These are phyloP conservation scores for Anagyrus pseudococci DNA, from an alignment of 2,888 invertebrate species.

Conservation along the genomic window DNA sequence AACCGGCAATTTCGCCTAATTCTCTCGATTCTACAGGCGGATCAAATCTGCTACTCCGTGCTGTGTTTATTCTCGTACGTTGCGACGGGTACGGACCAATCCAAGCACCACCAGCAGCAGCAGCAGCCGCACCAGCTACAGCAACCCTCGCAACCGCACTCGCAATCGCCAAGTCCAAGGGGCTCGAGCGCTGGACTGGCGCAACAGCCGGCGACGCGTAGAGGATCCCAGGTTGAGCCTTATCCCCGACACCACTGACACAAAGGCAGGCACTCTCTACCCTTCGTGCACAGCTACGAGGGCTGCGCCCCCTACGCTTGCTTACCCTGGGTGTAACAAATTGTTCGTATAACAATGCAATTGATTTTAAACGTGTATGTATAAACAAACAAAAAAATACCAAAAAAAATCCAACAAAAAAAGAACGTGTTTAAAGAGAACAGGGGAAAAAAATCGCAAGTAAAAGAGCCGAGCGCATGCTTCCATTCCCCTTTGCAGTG, in stretches of 20 bases:
- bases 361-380: no score
- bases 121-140: constrained; percentile 35
- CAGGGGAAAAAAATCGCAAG: not conserved
- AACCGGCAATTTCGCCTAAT: no score
- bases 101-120: constrained; percentile 56
- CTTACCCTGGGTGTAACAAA: constrained; percentile 56
- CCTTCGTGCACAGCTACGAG: constrained; percentile 55
- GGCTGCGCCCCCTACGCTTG: constrained; percentile 57
- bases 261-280: constrained; percentile 58
- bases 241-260: constrained; percentile 55
- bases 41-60: constrained; percentile 99
- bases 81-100: constrained; percentile 87
- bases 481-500: no score
- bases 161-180: constrained; percentile 26
- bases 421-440: not conserved
- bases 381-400: not conserved
- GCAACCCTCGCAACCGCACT: constrained; percentile 27
- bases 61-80: constrained; percentile 99
- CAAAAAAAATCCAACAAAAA: not conserved
- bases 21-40: constrained; percentile 88
- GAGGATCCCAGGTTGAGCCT: constrained; percentile 33
- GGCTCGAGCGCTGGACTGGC: not conserved
- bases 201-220: constrained; percentile 27
- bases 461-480: not conserved
- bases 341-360: no score